These are phyloP conservation scores for Brachypteracias leptosomus DNA, from an alignment of 2,113 vertebrate genomes.

Conservation along the genomic window DNA sequence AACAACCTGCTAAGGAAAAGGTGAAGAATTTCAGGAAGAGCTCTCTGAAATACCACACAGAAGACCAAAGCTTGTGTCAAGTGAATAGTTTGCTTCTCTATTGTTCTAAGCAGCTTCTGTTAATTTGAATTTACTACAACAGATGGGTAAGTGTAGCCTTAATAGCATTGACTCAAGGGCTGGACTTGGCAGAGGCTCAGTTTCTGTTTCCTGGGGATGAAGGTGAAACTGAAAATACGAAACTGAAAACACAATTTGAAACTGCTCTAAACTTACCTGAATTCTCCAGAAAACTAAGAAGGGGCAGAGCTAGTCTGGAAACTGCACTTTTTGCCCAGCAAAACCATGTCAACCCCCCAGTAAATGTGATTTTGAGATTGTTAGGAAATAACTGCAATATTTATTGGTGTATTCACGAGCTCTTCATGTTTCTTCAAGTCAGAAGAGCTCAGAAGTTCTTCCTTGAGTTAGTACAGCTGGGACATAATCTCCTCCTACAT, in stretches of 20 bases:
- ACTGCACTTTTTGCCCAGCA: background rate
- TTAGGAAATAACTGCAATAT: background rate
- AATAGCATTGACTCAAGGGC: background rate
- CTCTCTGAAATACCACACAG: background rate
- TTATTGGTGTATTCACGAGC: background rate
- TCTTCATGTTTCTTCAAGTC: background rate
- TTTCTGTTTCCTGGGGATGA: slow-evolving; percentile 53
- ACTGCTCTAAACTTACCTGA: background rate
- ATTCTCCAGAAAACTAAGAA: background rate
- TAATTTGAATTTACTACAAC: slow-evolving; percentile 4
- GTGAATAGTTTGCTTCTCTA: background rate
- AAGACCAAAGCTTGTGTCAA: slow-evolving; percentile 2
- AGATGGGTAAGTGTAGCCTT: background rate
- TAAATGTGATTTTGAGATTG: background rate
- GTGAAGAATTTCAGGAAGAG: slow-evolving; percentile 49
- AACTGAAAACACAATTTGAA: slow-evolving; percentile 22
- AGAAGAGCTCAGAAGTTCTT: background rate
- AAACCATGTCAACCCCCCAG: background rate
- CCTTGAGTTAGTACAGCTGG: background rate
- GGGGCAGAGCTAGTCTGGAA: background rate
- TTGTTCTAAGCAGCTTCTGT: slow-evolving; percentile 42
- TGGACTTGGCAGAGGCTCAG: slow-evolving; percentile 8
- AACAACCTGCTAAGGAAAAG: slow-evolving; percentile 7
- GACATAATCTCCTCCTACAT: background rate
- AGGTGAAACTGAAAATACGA: background rate